Conservation (phyloP, 2,113 vertebrate species). For the Podarcis raffonei region DNA sequence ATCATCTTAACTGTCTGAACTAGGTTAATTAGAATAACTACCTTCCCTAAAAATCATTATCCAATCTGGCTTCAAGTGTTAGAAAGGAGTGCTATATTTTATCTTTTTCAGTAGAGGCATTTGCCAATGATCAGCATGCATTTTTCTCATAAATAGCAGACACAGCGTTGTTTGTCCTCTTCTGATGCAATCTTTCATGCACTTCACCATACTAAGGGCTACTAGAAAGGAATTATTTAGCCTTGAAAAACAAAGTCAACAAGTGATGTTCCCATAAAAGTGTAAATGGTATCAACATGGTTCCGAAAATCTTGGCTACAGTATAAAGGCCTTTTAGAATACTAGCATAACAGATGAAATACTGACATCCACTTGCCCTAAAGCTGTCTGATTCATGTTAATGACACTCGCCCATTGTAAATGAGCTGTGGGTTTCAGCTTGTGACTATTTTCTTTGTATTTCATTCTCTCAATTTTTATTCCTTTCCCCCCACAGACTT, state of each 20-base stretch:
- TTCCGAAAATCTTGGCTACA: background rate
- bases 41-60: too few relatives aligned
- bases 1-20: too few relatives aligned
- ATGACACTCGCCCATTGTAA: background rate
- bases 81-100: too few relatives aligned
- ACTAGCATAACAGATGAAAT: background rate
- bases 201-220: background rate
- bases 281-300: constrained; percentile 21
- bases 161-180: background rate
- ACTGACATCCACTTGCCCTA: background rate
- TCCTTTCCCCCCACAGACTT: background rate
- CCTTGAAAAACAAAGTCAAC: constrained; percentile 29
- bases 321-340: background rate
- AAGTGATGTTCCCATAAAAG: constrained; percentile 6
- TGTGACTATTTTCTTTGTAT: background rate
- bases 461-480: background rate
- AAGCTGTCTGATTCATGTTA: background rate
- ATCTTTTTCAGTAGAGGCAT: too few relatives aligned
- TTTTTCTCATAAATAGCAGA: too few relatives aligned
- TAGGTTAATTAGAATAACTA: too few relatives aligned
- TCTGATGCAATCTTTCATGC: background rate
- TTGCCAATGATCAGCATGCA: too few relatives aligned
- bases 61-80: too few relatives aligned
- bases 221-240: constrained; percentile 32
- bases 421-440: background rate